Conservation (phyloP, 2,888 invertebrate species). For the Coleophora deauratella region DNA sequence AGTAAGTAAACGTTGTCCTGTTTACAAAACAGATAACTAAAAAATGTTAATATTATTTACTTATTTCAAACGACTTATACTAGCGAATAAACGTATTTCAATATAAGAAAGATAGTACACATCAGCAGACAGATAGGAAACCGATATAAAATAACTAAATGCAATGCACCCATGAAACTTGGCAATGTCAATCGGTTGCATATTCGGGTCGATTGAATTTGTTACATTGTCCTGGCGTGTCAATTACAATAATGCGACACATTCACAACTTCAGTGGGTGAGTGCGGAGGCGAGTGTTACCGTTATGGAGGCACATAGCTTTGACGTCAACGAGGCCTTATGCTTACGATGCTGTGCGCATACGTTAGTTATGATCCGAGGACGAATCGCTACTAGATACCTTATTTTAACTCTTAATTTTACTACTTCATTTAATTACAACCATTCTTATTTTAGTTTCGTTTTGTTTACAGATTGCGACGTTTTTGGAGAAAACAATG, state of each 20-base stretch:
- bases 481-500: conserved; percentile 61
- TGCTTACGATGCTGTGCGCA: conserved; percentile 59
- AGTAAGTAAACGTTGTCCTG: no score
- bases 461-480: conserved; percentile 66
- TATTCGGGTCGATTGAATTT: conserved; percentile 58
- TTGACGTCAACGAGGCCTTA: conserved; percentile 70
- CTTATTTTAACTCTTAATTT: conserved; percentile 6
- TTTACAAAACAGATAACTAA: no score
- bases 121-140: no score
- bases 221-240: conserved; percentile 44
- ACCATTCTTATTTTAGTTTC: conserved; percentile 5
- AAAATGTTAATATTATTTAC: no score
- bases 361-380: conserved; percentile 54
- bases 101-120: no score
- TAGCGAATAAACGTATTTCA: no score
- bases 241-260: conserved; percentile 50
- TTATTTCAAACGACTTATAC: no score
- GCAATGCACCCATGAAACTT: conserved; percentile 11
- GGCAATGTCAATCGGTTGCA: conserved; percentile 28
- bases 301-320: conserved; percentile 73
- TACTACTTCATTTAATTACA: background rate
- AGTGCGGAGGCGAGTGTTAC: conserved; percentile 64
- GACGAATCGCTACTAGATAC: conserved; percentile 36
- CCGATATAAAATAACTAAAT: no score
- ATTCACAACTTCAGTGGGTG: conserved; percentile 33